phyloP scores from a whole-genome alignment of 2,888 invertebrate genomes.

The Patella pellucida region DNA sequence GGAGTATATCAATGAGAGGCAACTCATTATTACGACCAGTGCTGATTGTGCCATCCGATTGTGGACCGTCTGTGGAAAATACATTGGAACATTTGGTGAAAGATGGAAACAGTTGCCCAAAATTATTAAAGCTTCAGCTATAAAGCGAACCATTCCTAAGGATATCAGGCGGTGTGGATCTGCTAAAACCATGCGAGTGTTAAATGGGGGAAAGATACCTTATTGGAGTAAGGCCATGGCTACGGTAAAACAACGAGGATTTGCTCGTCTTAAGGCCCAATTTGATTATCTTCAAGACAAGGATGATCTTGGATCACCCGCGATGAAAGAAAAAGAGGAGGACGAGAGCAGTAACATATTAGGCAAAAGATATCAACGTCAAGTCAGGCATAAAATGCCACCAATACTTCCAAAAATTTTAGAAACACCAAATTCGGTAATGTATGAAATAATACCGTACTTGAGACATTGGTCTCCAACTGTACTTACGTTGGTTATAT shows the following conservation, averaged over 20 bases:
- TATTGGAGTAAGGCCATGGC: constrained; percentile 48
- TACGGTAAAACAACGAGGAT: constrained; percentile 36
- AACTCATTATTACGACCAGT: constrained; percentile 79
- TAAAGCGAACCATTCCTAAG: constrained; percentile 77
- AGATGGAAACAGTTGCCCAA: constrained; percentile 76
- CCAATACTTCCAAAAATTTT: constrained; percentile 45
- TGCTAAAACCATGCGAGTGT: constrained; percentile 81
- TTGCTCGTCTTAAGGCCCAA: constrained; percentile 40
- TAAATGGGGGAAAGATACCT: constrained; percentile 49
- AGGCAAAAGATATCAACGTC: constrained; percentile 55
- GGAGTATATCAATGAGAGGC: constrained; percentile 78
- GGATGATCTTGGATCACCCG: constrained; percentile 24
- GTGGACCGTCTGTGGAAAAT: constrained; percentile 62
- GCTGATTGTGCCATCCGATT: constrained; percentile 77
- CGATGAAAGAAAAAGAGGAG: constrained; percentile 19
- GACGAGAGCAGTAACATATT: constrained; percentile 49
- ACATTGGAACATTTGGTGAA: constrained; percentile 83
- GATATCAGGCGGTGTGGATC: constrained; percentile 83
- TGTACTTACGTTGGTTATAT: too few species aligned
- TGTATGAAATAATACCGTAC: constrained; percentile 15
- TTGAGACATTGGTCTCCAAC: too few species aligned
- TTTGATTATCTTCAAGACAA: constrained; percentile 36
- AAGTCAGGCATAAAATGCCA: constrained; percentile 47
- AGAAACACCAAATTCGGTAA: constrained; percentile 46
- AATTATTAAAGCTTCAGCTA: constrained; percentile 70